Percentiles rank a stretch among this genome's conserved stretches.
phyloP scores from a whole-genome alignment of 30 jellyfish, hydroid and myxozoan genomes.

The Calvadosia cruxmelitensis region DNA sequence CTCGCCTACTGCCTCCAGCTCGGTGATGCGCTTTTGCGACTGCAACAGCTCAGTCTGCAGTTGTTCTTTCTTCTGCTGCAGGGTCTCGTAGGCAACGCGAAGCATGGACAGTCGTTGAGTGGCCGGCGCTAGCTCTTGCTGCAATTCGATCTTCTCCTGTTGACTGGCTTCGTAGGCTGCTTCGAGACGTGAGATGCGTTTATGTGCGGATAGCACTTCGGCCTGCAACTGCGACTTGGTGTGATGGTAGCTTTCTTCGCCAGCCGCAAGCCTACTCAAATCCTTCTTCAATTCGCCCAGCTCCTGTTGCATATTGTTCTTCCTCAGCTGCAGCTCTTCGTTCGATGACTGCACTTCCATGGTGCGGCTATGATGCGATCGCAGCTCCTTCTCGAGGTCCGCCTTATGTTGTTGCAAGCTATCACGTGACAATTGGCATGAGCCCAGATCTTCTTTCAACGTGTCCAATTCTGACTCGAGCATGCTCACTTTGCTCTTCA shows the following conservation, averaged over 20 bases:
- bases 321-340: slow-evolving; percentile 80
- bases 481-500: slow-evolving; percentile 47
- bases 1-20: slow-evolving; percentile 69
- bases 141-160: slow-evolving; percentile 94
- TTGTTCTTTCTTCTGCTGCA: slow-evolving; percentile 92
- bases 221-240: slow-evolving; percentile 85
- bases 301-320: slow-evolving; percentile 64
- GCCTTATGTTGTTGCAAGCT: slow-evolving; percentile 80
- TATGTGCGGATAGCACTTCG: slow-evolving; percentile 83
- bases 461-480: slow-evolving; percentile 57
- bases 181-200: slow-evolving; percentile 93
- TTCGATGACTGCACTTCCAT: slow-evolving; percentile 75
- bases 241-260: slow-evolving; percentile 79
- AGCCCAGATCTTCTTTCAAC: slow-evolving; percentile 49
- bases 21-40: slow-evolving; percentile 74
- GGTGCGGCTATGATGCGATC: slow-evolving; percentile 73
- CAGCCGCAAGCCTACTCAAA: slow-evolving; percentile 75
- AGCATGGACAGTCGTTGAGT: slow-evolving; percentile 83
- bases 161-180: slow-evolving; percentile 96
- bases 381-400: slow-evolving; percentile 75
- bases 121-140: slow-evolving; percentile 99
- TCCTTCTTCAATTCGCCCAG: slow-evolving; percentile 74
- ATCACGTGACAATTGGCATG: slow-evolving; percentile 74
- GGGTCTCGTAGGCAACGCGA: slow-evolving; percentile 97
- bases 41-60: slow-evolving; percentile 66